Base-by-base conservation (phyloP, 2,888 invertebrate species). In the Micropterix aruncella region DNA sequence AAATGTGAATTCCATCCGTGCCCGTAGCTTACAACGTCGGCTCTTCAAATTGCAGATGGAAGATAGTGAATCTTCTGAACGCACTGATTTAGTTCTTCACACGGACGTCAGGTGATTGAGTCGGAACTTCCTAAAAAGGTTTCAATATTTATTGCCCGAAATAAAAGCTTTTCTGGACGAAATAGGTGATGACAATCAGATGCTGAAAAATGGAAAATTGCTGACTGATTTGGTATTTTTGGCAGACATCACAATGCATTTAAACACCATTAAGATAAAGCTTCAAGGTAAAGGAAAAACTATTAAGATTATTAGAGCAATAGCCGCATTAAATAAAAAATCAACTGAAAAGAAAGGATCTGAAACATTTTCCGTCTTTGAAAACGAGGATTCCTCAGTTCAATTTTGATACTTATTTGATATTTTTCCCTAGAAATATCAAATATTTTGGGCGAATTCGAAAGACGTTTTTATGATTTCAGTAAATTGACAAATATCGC, bases 111-210 rank as follows among this genome's bases (percentile, higher is more conserved):
- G 48, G 48, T 46, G 43, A 50, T 46, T 49, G 49, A 41, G 43
- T 46, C 44, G 47, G 47, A 37, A 50, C 44, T 51, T 48, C 46
- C 42, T 51, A 41, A 48, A 49, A 46, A 46, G 50, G 45, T 50
- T 51, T 46, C 50, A 50, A 49, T 51, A 51, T 47, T 46, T 48
- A 48, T 40, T 50, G 44, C 46, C 48, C 39, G 46, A 49, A 51
- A 47, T 49, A 44, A 50, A 44, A 19, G 44, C 47, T 50, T 51
- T 51, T 51, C 46, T 52, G 42, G 42, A 50, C 17, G 50, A 51
- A 49, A n/a, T n/a, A n/a, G n/a, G n/a, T n/a, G 52, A 52, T 43
- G 38, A 51, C 47, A 48, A 47, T 44, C 37, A 51, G 16, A 47
- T 47, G 16, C 45, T 52, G 36, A 47, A 45, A 49, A 49, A 48